A percentile compares a stretch with the other conserved stretches of the same genome.
phyloP scores from a whole-genome alignment of 2,888 invertebrate genomes.

The Pollenia amentaria region DNA sequence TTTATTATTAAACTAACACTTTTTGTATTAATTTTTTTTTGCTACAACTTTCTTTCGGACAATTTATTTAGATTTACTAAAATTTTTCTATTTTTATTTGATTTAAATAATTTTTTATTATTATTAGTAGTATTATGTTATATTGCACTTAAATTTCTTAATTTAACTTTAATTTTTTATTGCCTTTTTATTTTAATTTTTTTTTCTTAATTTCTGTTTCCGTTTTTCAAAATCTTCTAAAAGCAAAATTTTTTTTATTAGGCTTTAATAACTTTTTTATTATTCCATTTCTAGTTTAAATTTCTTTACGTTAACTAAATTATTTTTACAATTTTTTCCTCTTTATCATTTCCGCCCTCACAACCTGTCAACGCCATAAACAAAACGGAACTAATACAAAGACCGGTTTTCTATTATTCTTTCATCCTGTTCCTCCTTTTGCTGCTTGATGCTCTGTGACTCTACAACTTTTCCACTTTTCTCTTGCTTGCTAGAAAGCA shows the following conservation, averaged over 20 bases:
- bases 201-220: conserved; percentile 55
- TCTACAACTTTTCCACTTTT: not conserved
- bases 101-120: conserved; percentile 8
- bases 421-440: conserved; percentile 41
- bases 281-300: conserved; percentile 3
- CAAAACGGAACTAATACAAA: conserved; percentile 74
- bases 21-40: conserved; percentile 9
- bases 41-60: not conserved
- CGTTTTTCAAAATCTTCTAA: not conserved
- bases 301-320: conserved; percentile 40
- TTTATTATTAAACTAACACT: not conserved
- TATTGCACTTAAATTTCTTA: conserved; percentile 21
- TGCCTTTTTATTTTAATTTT: conserved; percentile 13
- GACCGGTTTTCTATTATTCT: conserved; percentile 60
- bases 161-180: not conserved
- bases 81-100: not conserved
- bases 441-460: not conserved
- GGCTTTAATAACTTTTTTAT: not conserved
- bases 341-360: conserved; percentile 56
- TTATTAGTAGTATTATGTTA: too few species aligned
- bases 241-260: not conserved
- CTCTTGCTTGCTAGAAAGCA: not conserved
- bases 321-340: not conserved
- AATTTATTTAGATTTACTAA: not conserved
- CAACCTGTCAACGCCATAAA: conserved; percentile 71